Evolutionary conservation across 1,140 invertebrate species (phyloP).

Genomic region (Agrilus planipennis): DNA sequence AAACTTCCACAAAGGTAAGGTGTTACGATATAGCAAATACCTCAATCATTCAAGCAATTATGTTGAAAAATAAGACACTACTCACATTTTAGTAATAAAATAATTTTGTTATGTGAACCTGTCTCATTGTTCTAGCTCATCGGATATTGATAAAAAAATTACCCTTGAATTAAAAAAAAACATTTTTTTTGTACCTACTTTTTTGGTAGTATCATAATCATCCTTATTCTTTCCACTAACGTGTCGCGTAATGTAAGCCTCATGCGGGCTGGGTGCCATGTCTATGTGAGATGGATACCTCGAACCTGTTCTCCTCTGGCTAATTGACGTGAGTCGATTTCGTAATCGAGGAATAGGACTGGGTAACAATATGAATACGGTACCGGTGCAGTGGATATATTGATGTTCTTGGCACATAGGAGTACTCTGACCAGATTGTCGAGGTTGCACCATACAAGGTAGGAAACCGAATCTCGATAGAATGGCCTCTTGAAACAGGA

Average conservation of each 20-base stretch:
- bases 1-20: no score
- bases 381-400: conserved; percentile 87
- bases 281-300: conserved; percentile 51
- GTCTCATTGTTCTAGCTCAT: no score
- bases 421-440: conserved; percentile 32
- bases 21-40: no score
- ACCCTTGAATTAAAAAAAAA: conserved; percentile 4
- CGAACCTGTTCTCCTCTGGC: conserved; percentile 28
- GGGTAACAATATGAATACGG: conserved; percentile 85
- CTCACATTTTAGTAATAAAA: no score
- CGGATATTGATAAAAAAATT: background rate
- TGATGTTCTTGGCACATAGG: conserved; percentile 37
- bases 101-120: no score
- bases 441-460: conserved; percentile 53
- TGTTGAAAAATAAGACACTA: no score
- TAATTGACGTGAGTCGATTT: conserved; percentile 34
- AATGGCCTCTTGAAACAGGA: conserved; percentile 77
- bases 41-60: no score
- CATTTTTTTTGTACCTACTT: conserved; percentile 36
- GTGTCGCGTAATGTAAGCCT: conserved; percentile 83
- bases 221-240: conserved; percentile 69
- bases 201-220: conserved; percentile 51
- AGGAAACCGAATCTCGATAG: conserved; percentile 77
- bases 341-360: conserved; percentile 34
- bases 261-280: conserved; percentile 66